Percentiles rank a stretch among this genome's conserved stretches.
These are phyloP conservation scores for Aramus guarauna DNA, from an alignment of 2,113 vertebrate genomes.

Conservation along the genomic window DNA sequence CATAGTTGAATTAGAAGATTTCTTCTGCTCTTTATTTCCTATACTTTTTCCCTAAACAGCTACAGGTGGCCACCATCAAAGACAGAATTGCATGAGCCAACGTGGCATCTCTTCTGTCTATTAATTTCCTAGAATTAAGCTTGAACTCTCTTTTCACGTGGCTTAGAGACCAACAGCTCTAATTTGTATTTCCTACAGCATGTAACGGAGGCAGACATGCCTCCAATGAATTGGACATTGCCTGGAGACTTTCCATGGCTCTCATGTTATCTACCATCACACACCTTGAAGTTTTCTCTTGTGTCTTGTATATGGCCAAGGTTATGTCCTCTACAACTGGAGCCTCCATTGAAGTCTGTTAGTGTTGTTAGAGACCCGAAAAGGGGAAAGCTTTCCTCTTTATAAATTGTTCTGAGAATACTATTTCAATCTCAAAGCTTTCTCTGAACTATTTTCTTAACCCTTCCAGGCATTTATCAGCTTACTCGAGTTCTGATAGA, in stretches of 20 bases:
- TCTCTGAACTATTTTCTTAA: background rate
- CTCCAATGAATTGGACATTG: background rate
- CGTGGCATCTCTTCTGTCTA: background rate
- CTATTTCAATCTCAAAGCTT: background rate
- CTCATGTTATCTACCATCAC: background rate
- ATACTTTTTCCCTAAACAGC: background rate
- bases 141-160: background rate
- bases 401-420: background rate
- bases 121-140: background rate
- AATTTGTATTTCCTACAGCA: background rate
- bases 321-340: background rate
- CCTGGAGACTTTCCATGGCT: background rate
- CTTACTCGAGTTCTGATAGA: background rate
- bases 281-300: background rate
- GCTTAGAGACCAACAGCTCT: background rate
- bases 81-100: background rate
- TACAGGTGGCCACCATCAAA: background rate
- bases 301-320: background rate
- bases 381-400: background rate
- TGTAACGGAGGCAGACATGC: accelerated
- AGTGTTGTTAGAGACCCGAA: background rate
- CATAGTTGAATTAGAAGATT: background rate
- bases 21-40: background rate
- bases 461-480: background rate
- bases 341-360: background rate